A percentile compares a stretch with the other conserved stretches of the same genome.
These are phyloP conservation scores for Exocentrus adspersus DNA, from an alignment of 2,888 invertebrate species.

Conservation along the genomic window DNA sequence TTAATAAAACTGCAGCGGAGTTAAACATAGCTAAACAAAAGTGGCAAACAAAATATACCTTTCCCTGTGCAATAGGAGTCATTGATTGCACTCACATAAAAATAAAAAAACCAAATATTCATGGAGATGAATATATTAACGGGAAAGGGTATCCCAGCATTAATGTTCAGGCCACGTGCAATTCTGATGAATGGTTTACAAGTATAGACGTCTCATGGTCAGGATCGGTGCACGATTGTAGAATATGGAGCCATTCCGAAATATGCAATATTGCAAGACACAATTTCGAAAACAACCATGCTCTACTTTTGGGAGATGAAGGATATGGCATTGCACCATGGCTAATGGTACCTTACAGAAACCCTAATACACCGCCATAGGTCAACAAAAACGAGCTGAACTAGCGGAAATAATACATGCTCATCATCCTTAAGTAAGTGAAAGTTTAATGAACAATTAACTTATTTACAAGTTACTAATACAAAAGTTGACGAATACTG, in stretches of 20 bases:
- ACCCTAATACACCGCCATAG: conserved; percentile 29
- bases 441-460: neutral
- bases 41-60: conserved; percentile 1
- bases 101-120: conserved; percentile 31
- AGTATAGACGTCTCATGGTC: conserved; percentile 38
- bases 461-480: neutral
- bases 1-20: neutral
- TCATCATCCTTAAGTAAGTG: conserved; percentile 4
- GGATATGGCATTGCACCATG: conserved; percentile 41
- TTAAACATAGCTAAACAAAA: neutral
- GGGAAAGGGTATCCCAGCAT: conserved; percentile 35
- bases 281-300: conserved; percentile 14
- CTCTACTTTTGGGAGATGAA: conserved; percentile 38
- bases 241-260: conserved; percentile 36
- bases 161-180: conserved; percentile 40
- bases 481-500: neutral
- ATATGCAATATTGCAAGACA: conserved; percentile 27
- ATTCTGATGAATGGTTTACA: conserved; percentile 35
- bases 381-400: conserved; percentile 8
- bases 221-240: conserved; percentile 37
- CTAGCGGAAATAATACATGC: conserved; percentile 22
- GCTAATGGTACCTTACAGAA: conserved; percentile 38
- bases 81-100: conserved; percentile 38
- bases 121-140: conserved; percentile 41
- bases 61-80: conserved; percentile 29